phyloP scores from a whole-genome alignment of 2,888 invertebrate genomes.

The Corbicula japonica region DNA sequence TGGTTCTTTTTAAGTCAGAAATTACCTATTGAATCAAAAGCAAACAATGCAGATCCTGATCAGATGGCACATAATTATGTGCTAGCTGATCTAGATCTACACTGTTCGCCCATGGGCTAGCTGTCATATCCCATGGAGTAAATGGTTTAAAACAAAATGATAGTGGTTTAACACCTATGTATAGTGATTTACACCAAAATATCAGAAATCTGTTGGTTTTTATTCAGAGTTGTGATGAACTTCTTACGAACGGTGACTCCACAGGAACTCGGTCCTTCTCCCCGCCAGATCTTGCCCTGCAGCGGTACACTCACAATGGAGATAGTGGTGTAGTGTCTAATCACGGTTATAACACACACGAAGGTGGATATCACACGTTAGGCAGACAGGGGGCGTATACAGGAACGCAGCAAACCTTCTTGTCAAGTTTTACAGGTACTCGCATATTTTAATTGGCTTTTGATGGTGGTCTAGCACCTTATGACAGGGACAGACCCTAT shows the following conservation, averaged over 20 bases:
- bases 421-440: slow-evolving; percentile 64
- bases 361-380: slow-evolving; percentile 72
- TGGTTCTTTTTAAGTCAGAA: too few species aligned
- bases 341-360: slow-evolving; percentile 60
- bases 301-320: slow-evolving; percentile 67
- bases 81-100: too few species aligned
- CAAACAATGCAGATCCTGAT: too few species aligned
- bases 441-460: not conserved
- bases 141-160: too few species aligned
- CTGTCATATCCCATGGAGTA: too few species aligned
- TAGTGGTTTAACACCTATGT: too few species aligned
- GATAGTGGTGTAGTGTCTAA: slow-evolving; percentile 42
- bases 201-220: slow-evolving; percentile 11
- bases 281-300: slow-evolving; percentile 70
- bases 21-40: too few species aligned
- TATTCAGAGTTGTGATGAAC: slow-evolving; percentile 59
- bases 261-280: slow-evolving; percentile 64
- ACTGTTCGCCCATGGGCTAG: too few species aligned
- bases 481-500: not conserved
- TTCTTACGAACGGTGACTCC: slow-evolving; percentile 69
- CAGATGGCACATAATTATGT: too few species aligned
- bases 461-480: not conserved
- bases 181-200: too few species aligned
- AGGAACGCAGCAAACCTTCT: slow-evolving; percentile 50
- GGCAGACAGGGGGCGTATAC: slow-evolving; percentile 60